Evolutionary conservation across 2,113 vertebrate species (phyloP).

Genomic region (human (Homo sapiens)): GRCh38 chr4:182344501-182345000

Average conservation of each 20-base stretch:
- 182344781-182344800: neutral
- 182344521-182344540: slow-evolving; percentile 48
- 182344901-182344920: neutral
- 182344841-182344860: neutral
- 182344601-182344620: slow-evolving; percentile 37
- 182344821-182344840: neutral
- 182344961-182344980: neutral
- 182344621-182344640: neutral
- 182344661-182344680: neutral
- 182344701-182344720: neutral
- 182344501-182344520: neutral
- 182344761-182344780: neutral
- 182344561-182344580: neutral
- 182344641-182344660: neutral
- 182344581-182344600: slow-evolving; percentile 25
- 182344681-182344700: neutral
- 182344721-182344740: neutral
- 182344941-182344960: no score
- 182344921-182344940: neutral
- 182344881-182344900: neutral
- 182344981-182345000: neutral
- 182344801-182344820: neutral
- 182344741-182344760: slow-evolving; percentile 2
- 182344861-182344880: neutral
- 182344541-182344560: slow-evolving; percentile 46